These are phyloP conservation scores for Macquaria ambigua DNA, from an alignment of 2,113 vertebrate species.

Conservation along the genomic window DNA sequence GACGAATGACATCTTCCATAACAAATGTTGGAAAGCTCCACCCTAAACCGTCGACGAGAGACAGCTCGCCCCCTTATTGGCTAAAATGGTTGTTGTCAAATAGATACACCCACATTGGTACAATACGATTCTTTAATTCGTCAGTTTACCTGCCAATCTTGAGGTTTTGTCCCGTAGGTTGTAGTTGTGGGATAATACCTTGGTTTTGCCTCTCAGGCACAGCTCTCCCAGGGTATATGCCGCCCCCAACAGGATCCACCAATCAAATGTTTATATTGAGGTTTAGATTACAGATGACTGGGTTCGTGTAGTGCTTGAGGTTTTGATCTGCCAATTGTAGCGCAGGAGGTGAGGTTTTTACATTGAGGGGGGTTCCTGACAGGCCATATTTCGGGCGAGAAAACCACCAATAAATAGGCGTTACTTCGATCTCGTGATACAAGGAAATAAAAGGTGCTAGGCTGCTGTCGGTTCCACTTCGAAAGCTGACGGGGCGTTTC, in stretches of 20 bases:
- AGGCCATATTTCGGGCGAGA: not conserved
- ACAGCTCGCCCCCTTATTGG: constrained; percentile 48
- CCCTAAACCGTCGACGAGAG: not conserved
- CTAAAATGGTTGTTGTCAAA: not conserved
- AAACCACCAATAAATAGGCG: not conserved
- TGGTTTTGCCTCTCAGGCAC: not conserved
- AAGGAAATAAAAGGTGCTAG: constrained; percentile 28
- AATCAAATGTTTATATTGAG: not conserved
- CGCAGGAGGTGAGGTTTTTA: not conserved
- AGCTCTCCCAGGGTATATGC: accelerated
- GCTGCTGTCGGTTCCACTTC: accelerated
- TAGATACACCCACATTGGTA: not conserved
- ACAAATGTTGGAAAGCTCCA: constrained; percentile 32
- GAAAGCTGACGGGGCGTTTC: accelerated
- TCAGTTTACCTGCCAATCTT: constrained; percentile 2
- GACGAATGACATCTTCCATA: constrained; percentile 78
- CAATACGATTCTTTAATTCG: constrained; percentile 39
- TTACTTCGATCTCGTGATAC: constrained; percentile 58
- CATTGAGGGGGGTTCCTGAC: not conserved
- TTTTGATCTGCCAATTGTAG: not conserved
- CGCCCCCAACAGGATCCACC: accelerated
- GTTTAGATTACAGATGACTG: not conserved
- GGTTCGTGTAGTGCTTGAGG: accelerated
- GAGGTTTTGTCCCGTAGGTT: no score
- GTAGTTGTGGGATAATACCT: no score